Percentiles rank a stretch among this genome's conserved stretches.
phyloP scores from a whole-genome alignment of 2,888 invertebrate species.

The Drosophila sordidula region DNA sequence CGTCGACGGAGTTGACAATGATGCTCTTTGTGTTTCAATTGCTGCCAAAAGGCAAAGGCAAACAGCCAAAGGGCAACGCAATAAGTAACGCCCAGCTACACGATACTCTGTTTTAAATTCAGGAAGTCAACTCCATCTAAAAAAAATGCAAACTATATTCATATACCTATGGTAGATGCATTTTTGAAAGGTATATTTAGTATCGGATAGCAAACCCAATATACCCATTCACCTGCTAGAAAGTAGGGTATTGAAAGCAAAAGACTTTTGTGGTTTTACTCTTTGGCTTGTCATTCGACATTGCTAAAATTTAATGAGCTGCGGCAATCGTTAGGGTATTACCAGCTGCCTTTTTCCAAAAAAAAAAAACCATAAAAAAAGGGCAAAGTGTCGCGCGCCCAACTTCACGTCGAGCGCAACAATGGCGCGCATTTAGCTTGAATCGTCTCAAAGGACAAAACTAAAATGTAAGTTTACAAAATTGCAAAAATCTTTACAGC shows the following conservation, averaged over 20 bases:
- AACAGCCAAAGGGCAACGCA: not conserved
- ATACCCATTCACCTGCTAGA: not conserved
- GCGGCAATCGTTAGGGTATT: conserved; percentile 50
- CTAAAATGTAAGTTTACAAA: conserved; percentile 42
- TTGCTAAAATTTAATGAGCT: conserved; percentile 70
- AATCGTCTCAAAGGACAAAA: conserved; percentile 8
- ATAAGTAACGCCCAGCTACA: not conserved
- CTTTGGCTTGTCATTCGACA: conserved; percentile 39
- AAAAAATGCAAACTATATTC: not conserved
- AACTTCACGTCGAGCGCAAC: conserved; percentile 12
- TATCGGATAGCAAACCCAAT: not conserved
- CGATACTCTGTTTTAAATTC: conserved; percentile 2
- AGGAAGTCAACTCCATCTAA: not conserved
- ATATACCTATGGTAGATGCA: too few species aligned
- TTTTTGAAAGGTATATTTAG: too few species aligned
- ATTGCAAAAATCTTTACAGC: conserved; percentile 23
- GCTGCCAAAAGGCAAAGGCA: conserved; percentile 44
- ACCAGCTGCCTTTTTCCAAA: not conserved
- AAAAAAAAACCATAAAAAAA: conserved; percentile 1
- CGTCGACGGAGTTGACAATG: conserved; percentile 64
- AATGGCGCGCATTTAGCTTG: conserved; percentile 23
- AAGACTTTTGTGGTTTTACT: conserved; percentile 63
- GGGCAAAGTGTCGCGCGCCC: not conserved
- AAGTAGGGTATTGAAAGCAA: conserved; percentile 17
- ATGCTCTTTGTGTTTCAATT: conserved; percentile 64